Conservation (phyloP, 2,888 invertebrate species). For the Caradrina clavipalpis region DNA sequence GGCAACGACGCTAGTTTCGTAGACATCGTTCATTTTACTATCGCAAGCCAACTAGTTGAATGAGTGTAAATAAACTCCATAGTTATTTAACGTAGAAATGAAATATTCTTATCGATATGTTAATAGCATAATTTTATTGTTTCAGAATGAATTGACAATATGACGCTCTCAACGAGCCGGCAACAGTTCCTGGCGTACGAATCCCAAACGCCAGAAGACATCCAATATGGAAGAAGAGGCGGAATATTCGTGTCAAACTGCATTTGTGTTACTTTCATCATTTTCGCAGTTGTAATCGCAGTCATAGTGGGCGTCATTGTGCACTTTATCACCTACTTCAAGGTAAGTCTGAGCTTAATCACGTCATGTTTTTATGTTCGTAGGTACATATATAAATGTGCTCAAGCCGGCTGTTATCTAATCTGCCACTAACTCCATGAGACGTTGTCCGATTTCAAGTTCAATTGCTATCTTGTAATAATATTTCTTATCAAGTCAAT, state of each 20-base stretch:
- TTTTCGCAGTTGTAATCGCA: slow-evolving; percentile 80
- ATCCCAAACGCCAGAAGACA: slow-evolving; percentile 86
- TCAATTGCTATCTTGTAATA: slow-evolving; percentile 60
- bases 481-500: slow-evolving; percentile 58
- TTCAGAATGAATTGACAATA: slow-evolving; percentile 79
- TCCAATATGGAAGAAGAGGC: slow-evolving; percentile 91
- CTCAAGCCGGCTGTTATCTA: slow-evolving; percentile 48
- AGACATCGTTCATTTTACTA: slow-evolving; percentile 35
- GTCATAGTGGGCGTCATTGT: slow-evolving; percentile 84
- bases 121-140: slow-evolving; percentile 56
- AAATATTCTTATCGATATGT: slow-evolving; percentile 20
- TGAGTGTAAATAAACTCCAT: slow-evolving; percentile 11
- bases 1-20: slow-evolving; percentile 8
- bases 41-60: slow-evolving; percentile 17
- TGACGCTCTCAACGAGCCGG: slow-evolving; percentile 89
- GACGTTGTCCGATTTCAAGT: slow-evolving; percentile 63
- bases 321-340: slow-evolving; percentile 85
- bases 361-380: slow-evolving; percentile 24
- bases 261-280: slow-evolving; percentile 86
- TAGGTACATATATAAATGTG: slow-evolving; percentile 22
- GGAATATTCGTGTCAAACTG: slow-evolving; percentile 92
- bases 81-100: slow-evolving; percentile 43
- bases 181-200: slow-evolving; percentile 92
- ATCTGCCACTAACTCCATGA: slow-evolving; percentile 38
- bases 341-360: slow-evolving; percentile 73